Conservation (phyloP, 2,888 invertebrate species). For the Oscheius sp. region DNA sequence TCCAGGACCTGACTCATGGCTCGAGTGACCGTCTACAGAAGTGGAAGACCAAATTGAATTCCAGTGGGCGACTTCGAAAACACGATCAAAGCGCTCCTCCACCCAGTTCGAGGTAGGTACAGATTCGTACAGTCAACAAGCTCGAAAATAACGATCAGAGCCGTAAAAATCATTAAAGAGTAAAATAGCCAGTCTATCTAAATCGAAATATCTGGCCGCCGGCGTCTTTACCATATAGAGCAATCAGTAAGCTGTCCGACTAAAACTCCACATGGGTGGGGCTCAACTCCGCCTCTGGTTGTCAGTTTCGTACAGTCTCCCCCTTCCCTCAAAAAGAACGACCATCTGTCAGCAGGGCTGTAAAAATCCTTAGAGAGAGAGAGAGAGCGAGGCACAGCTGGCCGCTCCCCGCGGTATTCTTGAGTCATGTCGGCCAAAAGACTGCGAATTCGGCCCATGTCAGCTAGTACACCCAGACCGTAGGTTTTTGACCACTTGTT, state of each 20-base stretch:
- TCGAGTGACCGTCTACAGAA: slow-evolving; percentile 42
- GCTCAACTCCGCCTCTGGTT: neutral
- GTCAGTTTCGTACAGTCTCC: neutral
- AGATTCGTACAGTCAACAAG: no score
- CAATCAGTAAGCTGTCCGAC: no score
- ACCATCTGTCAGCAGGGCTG: slow-evolving; percentile 29
- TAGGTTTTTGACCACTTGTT: slow-evolving; percentile 8
- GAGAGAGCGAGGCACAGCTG: neutral
- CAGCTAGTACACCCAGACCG: neutral
- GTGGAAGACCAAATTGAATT: slow-evolving; percentile 57
- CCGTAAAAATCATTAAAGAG: no score
- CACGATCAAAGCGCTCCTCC: slow-evolving; percentile 58
- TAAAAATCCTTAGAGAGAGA: neutral
- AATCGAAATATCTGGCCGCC: no score
- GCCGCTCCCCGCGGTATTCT: no score
- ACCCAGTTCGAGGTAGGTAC: slow-evolving; percentile 33
- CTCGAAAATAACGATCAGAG: no score
- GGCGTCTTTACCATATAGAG: no score
- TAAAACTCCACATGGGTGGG: no score
- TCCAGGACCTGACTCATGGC: slow-evolving; percentile 37
- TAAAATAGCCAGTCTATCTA: no score
- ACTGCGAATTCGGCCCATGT: slow-evolving; percentile 6
- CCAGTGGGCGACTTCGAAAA: slow-evolving; percentile 39
- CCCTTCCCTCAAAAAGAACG: slow-evolving; percentile 9
- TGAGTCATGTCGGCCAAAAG: neutral